Conservation (phyloP, 37 sponge, comb jelly and placozoan species). For the Amphimedon queenslandica region DNA sequence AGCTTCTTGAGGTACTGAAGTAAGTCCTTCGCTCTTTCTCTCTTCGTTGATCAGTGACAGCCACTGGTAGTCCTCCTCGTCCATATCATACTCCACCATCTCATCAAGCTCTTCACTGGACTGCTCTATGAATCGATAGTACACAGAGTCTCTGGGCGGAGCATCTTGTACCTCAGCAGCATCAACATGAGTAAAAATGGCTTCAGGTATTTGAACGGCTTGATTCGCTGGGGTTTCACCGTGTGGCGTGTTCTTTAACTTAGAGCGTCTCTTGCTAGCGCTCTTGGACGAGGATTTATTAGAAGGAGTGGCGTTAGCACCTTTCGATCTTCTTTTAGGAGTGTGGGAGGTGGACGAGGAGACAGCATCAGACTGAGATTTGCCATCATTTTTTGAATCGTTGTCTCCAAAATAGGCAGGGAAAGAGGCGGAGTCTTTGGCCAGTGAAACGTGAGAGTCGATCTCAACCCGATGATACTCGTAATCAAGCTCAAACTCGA, state of each 20-base stretch:
- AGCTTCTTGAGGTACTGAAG: slow-evolving; percentile 67
- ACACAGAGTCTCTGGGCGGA: slow-evolving; percentile 36
- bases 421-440: slow-evolving; percentile 1
- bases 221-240: background rate
- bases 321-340: slow-evolving; percentile 19
- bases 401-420: background rate
- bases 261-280: slow-evolving; percentile 53
- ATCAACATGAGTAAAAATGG: slow-evolving; percentile 38
- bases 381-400: background rate
- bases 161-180: slow-evolving; percentile 50
- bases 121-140: slow-evolving; percentile 73
- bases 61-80: slow-evolving; percentile 98
- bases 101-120: slow-evolving; percentile 81
- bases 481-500: slow-evolving; percentile 65
- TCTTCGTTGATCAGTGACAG: slow-evolving; percentile 87
- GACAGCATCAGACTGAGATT: slow-evolving; percentile 3
- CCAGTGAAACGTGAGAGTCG: slow-evolving; percentile 37
- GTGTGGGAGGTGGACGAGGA: background rate
- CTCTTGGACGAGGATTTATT: slow-evolving; percentile 15
- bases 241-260: slow-evolving; percentile 20
- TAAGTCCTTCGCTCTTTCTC: slow-evolving; percentile 71
- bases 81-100: slow-evolving; percentile 97
- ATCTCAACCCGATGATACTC: slow-evolving; percentile 59
- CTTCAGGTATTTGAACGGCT: slow-evolving; percentile 14
- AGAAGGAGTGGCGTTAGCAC: slow-evolving; percentile 9